Conservation (phyloP, 1,140 invertebrate genomes). For the Heliconius melpomene region DNA sequence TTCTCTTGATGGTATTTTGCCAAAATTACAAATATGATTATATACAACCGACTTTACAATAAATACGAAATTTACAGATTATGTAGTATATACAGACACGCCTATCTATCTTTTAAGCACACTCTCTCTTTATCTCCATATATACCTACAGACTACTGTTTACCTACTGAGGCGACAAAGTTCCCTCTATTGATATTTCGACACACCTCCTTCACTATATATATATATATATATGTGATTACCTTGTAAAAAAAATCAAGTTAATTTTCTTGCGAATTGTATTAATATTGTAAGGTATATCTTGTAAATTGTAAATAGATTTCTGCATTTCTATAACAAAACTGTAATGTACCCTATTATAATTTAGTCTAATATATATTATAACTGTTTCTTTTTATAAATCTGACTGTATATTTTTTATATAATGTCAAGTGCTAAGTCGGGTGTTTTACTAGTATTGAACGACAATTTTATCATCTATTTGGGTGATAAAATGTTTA, state of each 20-base stretch:
- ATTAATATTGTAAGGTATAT: no score
- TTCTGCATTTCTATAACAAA: no score
- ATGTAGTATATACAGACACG: no score
- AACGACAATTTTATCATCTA: conserved; percentile 4
- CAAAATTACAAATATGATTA: no score
- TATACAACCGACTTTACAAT: no score
- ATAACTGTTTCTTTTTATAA: neutral
- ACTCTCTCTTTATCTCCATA: conserved; percentile 1
- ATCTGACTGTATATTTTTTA: neutral
- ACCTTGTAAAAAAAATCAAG: no score
- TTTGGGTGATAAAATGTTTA: neutral
- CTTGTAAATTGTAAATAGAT: no score
- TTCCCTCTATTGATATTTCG: neutral
- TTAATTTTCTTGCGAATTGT: no score
- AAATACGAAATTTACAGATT: no score
- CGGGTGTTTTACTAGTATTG: conserved; percentile 1
- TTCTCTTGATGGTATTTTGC: no score
- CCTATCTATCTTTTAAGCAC: neutral
- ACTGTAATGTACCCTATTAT: no score
- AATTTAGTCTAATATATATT: neutral
- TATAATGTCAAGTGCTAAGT: neutral
- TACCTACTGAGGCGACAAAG: neutral
- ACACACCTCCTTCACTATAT: neutral
- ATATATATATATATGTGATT: neutral
- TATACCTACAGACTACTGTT: neutral